These are phyloP conservation scores for Quadroppia sp. DNA, from an alignment of 2,888 invertebrate species.

Conservation along the genomic window DNA sequence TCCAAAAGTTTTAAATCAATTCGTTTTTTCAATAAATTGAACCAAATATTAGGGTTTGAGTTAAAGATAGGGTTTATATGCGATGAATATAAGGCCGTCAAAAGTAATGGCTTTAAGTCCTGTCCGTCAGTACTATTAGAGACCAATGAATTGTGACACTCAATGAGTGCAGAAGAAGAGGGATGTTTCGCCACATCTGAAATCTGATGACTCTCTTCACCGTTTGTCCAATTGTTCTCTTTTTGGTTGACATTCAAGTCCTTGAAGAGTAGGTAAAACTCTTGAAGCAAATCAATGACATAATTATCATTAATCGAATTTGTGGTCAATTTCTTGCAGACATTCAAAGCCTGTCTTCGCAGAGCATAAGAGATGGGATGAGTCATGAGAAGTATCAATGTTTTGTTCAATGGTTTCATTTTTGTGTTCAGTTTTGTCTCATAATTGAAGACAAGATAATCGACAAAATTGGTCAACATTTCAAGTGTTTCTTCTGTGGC, in stretches of 20 bases:
- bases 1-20: conserved; percentile 20
- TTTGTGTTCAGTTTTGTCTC: conserved; percentile 30
- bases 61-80: conserved; percentile 31
- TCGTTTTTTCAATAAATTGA: conserved; percentile 15
- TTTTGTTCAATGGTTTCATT: conserved; percentile 17
- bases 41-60: conserved; percentile 32
- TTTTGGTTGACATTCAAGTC: conserved; percentile 5
- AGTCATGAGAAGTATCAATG: conserved; percentile 39
- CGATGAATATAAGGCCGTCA: conserved; percentile 27
- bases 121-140: background rate
- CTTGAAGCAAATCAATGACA: conserved; percentile 33
- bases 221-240: background rate
- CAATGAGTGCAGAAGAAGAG: conserved; percentile 19
- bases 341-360: conserved; percentile 37
- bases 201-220: conserved; percentile 7
- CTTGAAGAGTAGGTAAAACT: conserved; percentile 28
- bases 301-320: conserved; percentile 30
- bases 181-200: conserved; percentile 2
- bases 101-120: background rate
- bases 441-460: conserved; percentile 35
- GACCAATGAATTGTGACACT: conserved; percentile 23
- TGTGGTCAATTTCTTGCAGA: conserved; percentile 17
- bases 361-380: conserved; percentile 28
- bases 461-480: conserved; percentile 39
- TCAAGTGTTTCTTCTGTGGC: conserved; percentile 62